Evolutionary conservation across 1,140 invertebrate genomes (phyloP), one percentile per base, ranked within the genome.

Genomic region (Eueides isabella): DNA sequence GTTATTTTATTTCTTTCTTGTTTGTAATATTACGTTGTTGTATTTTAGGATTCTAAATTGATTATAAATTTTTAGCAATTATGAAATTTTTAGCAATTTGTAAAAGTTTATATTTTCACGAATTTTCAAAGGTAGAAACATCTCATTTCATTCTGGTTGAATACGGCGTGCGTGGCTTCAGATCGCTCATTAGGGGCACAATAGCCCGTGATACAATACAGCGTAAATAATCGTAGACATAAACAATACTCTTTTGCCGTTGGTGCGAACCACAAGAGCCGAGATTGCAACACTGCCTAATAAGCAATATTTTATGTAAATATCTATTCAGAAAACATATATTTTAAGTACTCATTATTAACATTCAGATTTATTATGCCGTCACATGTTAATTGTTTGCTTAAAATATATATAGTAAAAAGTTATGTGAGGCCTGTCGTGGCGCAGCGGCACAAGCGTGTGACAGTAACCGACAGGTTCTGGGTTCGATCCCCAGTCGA

Each of bases 121-220:
- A 55, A 55, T 38, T 62, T 38, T 7, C 55, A 70, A 61, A 55
- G 68, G 30, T 70, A 62, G 11, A 55, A 35, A 62, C 31, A 63
- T 63, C 61, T 63, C 70, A 80, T 81, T 81, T 77, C 72, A 80
- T 67, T 66, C 61, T 76, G 77, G 72, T 73, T 80, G 74, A 84
- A 76, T 75, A 79, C 72, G 64, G 73, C 83, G 80, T 82, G 86
- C 81, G 82, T 82, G 79, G 33, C 61, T 63, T 81, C 79, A 81
- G 83, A 88, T 90, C 83, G 85, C 88, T 90, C 86, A 87, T 90
- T 90, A 90, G 83, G 67, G 77, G 71, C 71, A 90, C 85, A 90
- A 90, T 90, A 75, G 85, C 44, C 74, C 66, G 72, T 64, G 71
- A 72, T 75, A 87, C 86, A 88, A 87, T 83, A 74, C 80, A 66